Evolutionary conservation across 2,113 vertebrate genomes (phyloP).

Genomic region (Mirza zaza): DNA sequence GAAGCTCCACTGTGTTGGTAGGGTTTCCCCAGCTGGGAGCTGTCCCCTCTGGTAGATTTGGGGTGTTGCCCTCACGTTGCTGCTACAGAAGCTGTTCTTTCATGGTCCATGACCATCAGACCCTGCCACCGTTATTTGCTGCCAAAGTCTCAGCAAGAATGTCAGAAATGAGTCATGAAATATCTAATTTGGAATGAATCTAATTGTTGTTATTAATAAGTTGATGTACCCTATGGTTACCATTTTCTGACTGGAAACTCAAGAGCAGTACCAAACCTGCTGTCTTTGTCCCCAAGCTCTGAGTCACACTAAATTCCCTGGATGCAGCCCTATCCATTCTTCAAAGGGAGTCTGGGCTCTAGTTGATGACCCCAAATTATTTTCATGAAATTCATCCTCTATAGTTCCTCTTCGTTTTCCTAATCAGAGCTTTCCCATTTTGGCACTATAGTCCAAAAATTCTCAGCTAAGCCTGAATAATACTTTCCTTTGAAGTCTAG

Average conservation of each 20-base stretch:
- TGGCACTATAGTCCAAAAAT: neutral
- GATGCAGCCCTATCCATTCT: neutral
- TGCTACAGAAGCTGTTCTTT: neutral
- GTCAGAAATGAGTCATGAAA: neutral
- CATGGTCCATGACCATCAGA: neutral
- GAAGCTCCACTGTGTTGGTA: neutral
- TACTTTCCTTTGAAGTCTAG: neutral
- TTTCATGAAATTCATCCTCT: neutral
- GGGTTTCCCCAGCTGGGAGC: neutral
- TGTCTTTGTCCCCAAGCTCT: neutral
- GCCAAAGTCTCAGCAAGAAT: neutral
- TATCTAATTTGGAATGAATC: neutral
- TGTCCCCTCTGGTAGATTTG: neutral
- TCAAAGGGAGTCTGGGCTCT: neutral
- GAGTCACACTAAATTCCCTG: neutral
- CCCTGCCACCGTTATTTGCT: neutral
- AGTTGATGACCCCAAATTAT: neutral
- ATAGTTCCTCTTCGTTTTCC: neutral
- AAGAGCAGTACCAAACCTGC: neutral
- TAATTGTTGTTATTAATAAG: neutral
- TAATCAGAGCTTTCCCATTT: neutral
- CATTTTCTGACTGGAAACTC: neutral
- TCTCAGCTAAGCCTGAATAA: neutral
- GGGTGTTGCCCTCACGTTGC: neutral
- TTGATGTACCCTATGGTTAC: neutral